A percentile compares a stretch with the other conserved stretches of the same genome.
Evolutionary conservation across 2,113 vertebrate species (phyloP).

Genomic region (Melanocharis versteri): DNA sequence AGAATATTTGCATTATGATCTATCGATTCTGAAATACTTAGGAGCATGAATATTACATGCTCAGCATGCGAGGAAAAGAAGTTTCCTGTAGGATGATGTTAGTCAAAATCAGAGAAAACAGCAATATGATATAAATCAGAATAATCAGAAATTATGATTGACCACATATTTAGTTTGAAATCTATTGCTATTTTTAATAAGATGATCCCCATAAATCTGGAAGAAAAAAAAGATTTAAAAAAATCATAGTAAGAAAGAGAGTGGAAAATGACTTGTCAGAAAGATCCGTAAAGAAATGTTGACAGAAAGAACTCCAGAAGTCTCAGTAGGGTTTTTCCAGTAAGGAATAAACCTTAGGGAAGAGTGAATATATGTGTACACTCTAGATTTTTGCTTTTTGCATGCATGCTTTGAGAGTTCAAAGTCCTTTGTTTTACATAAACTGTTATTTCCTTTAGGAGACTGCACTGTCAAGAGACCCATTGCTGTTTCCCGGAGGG

Average conservation of each 20-base stretch:
- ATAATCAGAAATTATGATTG: not conserved
- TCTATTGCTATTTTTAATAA: not conserved
- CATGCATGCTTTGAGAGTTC: not conserved
- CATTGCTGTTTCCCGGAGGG: not conserved
- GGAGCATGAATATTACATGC: not conserved
- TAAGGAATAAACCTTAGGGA: not conserved
- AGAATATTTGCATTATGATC: not conserved
- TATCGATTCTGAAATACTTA: not conserved
- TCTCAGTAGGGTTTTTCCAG: not conserved
- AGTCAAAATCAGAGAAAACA: not conserved
- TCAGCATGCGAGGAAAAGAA: not conserved
- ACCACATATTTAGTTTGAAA: not conserved
- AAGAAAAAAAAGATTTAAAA: not conserved
- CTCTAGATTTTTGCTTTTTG: not conserved
- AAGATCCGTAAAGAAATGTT: not conserved
- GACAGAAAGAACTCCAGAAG: not conserved
- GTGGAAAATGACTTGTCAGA: not conserved
- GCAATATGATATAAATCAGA: not conserved
- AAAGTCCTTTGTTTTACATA: not conserved
- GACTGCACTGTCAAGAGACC: not conserved
- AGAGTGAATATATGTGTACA: not conserved
- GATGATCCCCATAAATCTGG: not conserved
- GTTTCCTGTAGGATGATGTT: not conserved
- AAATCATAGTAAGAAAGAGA: not conserved
- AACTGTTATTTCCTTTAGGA: not conserved